phyloP scores from a whole-genome alignment of 2,113 vertebrate genomes.

The Petroica traversi region DNA sequence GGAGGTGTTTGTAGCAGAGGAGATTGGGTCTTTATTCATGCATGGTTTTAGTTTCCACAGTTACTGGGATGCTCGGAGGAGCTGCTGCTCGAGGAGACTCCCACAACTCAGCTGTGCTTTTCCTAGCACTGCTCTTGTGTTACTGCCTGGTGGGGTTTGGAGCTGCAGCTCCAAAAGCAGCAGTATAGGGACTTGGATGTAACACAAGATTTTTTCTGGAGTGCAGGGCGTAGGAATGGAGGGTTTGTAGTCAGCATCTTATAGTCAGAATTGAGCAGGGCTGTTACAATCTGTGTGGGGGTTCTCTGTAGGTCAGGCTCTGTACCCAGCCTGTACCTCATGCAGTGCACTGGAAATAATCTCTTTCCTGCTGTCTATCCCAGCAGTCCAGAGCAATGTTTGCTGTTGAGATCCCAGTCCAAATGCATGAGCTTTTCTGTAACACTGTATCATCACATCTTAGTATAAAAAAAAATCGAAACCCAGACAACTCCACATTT shows the following conservation, averaged over 20 bases:
- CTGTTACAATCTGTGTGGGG: rapidly evolving
- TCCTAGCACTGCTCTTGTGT: neutral
- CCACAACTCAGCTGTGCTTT: constrained; percentile 23
- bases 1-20: neutral
- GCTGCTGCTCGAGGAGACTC: neutral
- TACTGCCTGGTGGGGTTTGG: neutral
- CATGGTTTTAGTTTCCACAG: neutral
- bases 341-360: neutral
- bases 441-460: rapidly evolving
- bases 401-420: neutral
- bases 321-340: neutral
- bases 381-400: neutral
- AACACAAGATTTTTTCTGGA: neutral
- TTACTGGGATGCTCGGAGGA: neutral
- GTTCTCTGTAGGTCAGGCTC: neutral
- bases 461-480: neutral
- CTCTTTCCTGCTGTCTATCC: neutral
- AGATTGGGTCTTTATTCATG: neutral
- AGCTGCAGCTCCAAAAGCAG: neutral
- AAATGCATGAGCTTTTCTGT: neutral
- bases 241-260: neutral
- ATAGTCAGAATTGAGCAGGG: neutral
- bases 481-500: neutral
- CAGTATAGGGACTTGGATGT: neutral
- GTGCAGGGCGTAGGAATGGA: neutral